Evolutionary conservation across 1,140 invertebrate species (phyloP).

Genomic region (Eueides isabella): DNA sequence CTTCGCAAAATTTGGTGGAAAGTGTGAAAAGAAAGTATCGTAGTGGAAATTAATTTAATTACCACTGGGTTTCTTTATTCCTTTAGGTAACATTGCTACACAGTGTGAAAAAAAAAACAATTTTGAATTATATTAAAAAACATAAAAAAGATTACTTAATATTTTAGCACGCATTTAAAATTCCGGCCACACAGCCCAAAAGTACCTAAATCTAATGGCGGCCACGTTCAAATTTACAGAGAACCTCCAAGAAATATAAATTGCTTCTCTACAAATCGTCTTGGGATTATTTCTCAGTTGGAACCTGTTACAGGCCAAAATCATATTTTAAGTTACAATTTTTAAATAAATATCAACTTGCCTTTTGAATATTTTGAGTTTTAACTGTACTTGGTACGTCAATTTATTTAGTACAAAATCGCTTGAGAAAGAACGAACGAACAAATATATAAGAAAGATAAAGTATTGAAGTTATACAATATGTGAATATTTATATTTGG

Average conservation of each 20-base stretch:
- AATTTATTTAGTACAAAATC: no score
- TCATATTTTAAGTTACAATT: slow-evolving; percentile 15
- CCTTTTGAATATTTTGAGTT: background rate
- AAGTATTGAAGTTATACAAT: no score
- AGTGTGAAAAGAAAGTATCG: no score
- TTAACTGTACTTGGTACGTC: background rate
- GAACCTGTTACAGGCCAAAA: slow-evolving; percentile 7
- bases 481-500: no score
- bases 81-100: no score
- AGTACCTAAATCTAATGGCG: slow-evolving; percentile 9
- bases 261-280: slow-evolving; percentile 16
- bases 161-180: background rate
- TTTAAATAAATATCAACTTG: background rate
- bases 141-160: background rate
- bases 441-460: no score
- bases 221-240: slow-evolving; percentile 15
- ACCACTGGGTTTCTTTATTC: no score
- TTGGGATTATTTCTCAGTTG: slow-evolving; percentile 23
- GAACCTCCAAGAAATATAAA: slow-evolving; percentile 27
- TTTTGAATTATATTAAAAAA: no score
- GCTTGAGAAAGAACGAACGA: no score
- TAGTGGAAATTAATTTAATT: no score
- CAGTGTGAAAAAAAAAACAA: no score
- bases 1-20: no score
- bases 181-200: background rate